Percentiles rank a stretch among this genome's conserved stretches.
These are phyloP conservation scores for Herminia tarsipennalis DNA, from an alignment of 2,888 invertebrate genomes.

Conservation along the genomic window DNA sequence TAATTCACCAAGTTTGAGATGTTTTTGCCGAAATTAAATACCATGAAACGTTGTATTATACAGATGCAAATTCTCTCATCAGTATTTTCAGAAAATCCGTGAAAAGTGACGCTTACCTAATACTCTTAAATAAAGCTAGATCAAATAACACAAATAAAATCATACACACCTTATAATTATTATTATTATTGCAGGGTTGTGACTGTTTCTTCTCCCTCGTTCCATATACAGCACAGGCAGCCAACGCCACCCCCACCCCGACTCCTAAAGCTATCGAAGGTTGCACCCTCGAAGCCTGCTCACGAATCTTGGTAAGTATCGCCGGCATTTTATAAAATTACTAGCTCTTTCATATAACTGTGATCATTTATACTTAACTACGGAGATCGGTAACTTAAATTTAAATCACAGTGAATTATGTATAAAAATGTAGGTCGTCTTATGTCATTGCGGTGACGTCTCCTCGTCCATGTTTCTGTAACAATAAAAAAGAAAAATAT, in stretches of 20 bases:
- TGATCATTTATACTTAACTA: constrained; percentile 40
- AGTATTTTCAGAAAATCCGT: too few species aligned
- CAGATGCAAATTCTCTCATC: too few species aligned
- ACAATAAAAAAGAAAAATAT: constrained; percentile 40
- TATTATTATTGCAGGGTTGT: constrained; percentile 73
- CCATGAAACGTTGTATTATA: too few species aligned
- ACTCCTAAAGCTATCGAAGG: constrained; percentile 75
- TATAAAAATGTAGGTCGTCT: constrained; percentile 3
- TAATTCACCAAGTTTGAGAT: too few species aligned
- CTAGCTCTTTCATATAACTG: constrained; percentile 13
- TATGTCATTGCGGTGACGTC: constrained; percentile 28
- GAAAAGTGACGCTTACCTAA: too few species aligned
- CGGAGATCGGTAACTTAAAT: constrained; percentile 48
- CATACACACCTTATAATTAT: constrained; percentile 76
- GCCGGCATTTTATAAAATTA: constrained; percentile 69
- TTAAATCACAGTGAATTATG: constrained; percentile 30
- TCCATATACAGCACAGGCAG: constrained; percentile 74
- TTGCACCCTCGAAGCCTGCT: constrained; percentile 76
- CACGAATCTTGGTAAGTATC: constrained; percentile 77
- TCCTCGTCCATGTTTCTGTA: constrained; percentile 71
- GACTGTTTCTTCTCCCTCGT: constrained; percentile 72
- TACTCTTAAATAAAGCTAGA: too few species aligned
- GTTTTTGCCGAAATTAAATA: too few species aligned
- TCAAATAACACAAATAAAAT: background rate
- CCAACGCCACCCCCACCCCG: constrained; percentile 76